A percentile compares a stretch with the other conserved stretches of the same genome.
Conservation (phyloP, 2,888 invertebrate genomes). For the Rhabditoides inermis region DNA sequence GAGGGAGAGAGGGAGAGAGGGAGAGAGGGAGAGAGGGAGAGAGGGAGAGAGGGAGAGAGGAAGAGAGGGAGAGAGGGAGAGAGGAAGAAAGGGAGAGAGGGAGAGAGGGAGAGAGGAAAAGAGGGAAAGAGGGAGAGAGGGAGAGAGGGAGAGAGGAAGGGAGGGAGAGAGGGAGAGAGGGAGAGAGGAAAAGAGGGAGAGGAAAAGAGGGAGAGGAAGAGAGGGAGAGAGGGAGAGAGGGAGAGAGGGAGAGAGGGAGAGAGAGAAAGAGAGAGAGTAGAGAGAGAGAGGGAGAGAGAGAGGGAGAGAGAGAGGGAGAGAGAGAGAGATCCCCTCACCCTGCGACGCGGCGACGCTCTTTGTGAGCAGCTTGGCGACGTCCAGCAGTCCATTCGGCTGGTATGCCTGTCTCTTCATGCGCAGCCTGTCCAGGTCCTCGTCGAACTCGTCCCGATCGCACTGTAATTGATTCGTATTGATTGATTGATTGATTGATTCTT, state of each 20-base stretch:
- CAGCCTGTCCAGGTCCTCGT: slow-evolving; percentile 11
- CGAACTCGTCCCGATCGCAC: slow-evolving; percentile 35
- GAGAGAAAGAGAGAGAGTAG: not conserved
- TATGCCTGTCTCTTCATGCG: slow-evolving; percentile 41
- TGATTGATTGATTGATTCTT: not conserved
- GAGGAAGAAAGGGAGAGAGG: too few species aligned
- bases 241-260: not conserved
- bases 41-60: not conserved
- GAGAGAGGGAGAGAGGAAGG: too few species aligned
- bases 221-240: not conserved
- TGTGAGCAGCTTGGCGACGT: slow-evolving; percentile 36
- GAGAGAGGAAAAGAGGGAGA: not conserved
- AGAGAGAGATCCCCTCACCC: not conserved
- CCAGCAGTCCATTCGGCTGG: slow-evolving; percentile 36
- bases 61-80: not conserved
- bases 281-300: not conserved
- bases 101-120: not conserved
- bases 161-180: not conserved
- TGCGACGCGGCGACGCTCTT: slow-evolving; percentile 13
- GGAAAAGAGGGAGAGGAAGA: not conserved
- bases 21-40: not conserved
- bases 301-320: not conserved
- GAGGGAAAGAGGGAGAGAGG: not conserved
- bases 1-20: not conserved
- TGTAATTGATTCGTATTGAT: slow-evolving; percentile 4